A percentile compares a stretch with the other conserved stretches of the same genome.
phyloP scores from a whole-genome alignment of 2,797 vertebrate genomes.

The Pyrocephalus nanus region DNA sequence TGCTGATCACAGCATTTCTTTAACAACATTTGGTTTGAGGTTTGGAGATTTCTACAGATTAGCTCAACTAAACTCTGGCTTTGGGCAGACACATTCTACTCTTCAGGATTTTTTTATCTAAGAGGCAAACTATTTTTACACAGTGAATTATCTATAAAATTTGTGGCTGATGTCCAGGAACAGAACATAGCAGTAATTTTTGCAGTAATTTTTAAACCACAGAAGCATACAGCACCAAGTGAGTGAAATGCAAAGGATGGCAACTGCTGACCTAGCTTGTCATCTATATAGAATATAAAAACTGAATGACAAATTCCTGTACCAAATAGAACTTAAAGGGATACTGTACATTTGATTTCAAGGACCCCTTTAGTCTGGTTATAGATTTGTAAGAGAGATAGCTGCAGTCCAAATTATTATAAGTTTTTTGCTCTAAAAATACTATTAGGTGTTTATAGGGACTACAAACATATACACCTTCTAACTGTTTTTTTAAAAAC shows the following conservation, averaged over 20 bases:
- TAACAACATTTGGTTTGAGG: background rate
- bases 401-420: background rate
- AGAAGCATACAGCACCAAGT: background rate
- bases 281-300: background rate
- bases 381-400: background rate
- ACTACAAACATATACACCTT: background rate
- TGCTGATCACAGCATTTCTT: conserved; percentile 11
- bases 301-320: background rate
- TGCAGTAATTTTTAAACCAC: background rate
- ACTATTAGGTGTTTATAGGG: background rate
- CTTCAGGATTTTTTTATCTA: background rate
- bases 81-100: background rate
- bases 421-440: background rate
- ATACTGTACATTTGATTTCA: background rate
- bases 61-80: background rate
- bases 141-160: conserved; percentile 18
- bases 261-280: conserved; percentile 7
- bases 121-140: background rate
- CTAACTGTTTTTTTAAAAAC: background rate
- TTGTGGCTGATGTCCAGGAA: background rate
- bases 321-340: background rate
- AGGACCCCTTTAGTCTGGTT: background rate
- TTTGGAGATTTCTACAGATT: background rate
- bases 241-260: background rate
- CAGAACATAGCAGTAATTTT: background rate